Evolutionary conservation across 1,140 invertebrate genomes (phyloP).

Genomic region (Cecropterus lyciades): DNA sequence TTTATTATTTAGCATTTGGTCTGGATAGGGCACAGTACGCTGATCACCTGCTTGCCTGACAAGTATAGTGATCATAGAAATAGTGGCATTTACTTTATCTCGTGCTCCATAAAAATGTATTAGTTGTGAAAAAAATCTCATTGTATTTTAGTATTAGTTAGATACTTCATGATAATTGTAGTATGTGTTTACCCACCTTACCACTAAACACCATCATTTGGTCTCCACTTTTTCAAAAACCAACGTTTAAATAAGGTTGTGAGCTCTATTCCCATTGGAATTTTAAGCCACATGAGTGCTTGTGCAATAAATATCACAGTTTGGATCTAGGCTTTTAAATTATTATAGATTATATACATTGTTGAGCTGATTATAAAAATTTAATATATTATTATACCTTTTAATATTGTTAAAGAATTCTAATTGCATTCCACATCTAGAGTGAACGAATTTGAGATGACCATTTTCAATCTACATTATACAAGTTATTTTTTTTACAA

Average conservation of each 20-base stretch:
- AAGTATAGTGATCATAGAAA: slow-evolving; percentile 51
- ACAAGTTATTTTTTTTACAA: slow-evolving; percentile 84
- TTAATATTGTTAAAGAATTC: slow-evolving; percentile 85
- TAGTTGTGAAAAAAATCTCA: slow-evolving; percentile 43
- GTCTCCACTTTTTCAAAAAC: slow-evolving; percentile 72
- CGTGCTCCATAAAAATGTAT: slow-evolving; percentile 35
- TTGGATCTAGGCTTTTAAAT: slow-evolving; percentile 85
- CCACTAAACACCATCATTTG: slow-evolving; percentile 55
- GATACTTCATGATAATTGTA: slow-evolving; percentile 49
- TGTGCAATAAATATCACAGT: slow-evolving; percentile 86
- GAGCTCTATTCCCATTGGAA: slow-evolving; percentile 84
- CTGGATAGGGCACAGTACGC: slow-evolving; percentile 60
- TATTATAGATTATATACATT: slow-evolving; percentile 85
- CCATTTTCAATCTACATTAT: slow-evolving; percentile 83
- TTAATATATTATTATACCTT: slow-evolving; percentile 86
- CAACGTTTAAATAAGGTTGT: slow-evolving; percentile 81
- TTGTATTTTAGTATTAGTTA: slow-evolving; percentile 36
- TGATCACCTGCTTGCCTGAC: slow-evolving; percentile 66
- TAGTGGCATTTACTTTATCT: slow-evolving; percentile 22
- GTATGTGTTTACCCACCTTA: slow-evolving; percentile 62
- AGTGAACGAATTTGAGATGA: slow-evolving; percentile 83
- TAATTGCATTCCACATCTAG: slow-evolving; percentile 85
- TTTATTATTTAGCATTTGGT: slow-evolving; percentile 49
- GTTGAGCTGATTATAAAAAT: slow-evolving; percentile 85
- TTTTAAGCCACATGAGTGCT: slow-evolving; percentile 84